phyloP scores from a whole-genome alignment of 35 echinoderm and acorn worm genomes.

The Diadema setosum region DNA sequence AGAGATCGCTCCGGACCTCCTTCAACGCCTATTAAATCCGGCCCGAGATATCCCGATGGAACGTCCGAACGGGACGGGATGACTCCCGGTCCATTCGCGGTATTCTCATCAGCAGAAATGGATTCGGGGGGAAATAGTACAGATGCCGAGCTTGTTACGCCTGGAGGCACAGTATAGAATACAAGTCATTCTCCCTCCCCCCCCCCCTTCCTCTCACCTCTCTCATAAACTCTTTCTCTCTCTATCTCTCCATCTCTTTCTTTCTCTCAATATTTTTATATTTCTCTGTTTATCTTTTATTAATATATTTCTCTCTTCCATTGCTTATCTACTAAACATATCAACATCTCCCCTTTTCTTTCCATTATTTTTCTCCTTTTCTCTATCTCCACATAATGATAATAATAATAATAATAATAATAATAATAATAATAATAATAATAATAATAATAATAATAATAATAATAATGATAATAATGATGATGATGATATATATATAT shows the following conservation, averaged over 20 bases:
- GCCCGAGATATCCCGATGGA: too few species aligned
- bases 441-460: neutral
- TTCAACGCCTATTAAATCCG: too few species aligned
- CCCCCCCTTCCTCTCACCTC: neutral
- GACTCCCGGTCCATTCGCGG: too few species aligned
- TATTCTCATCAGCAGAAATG: too few species aligned
- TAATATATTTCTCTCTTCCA: neutral
- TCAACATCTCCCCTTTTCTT: neutral
- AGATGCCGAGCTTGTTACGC: too few species aligned
- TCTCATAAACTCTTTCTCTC: neutral
- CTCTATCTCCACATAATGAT: neutral
- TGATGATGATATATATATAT: neutral
- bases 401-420: neutral
- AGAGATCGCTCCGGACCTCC: too few species aligned
- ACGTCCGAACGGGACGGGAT: too few species aligned
- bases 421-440: neutral
- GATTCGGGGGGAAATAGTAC: too few species aligned
- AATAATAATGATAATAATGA: neutral
- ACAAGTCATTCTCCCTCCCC: too few species aligned
- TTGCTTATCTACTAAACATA: neutral
- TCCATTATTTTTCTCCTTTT: neutral
- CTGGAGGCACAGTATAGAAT: too few species aligned
- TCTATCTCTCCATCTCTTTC: neutral
- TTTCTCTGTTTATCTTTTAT: neutral
- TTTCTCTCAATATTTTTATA: neutral